These are phyloP conservation scores for Sebastes glaucus DNA, from an alignment of 2,797 vertebrate genomes.

Conservation along the genomic window DNA sequence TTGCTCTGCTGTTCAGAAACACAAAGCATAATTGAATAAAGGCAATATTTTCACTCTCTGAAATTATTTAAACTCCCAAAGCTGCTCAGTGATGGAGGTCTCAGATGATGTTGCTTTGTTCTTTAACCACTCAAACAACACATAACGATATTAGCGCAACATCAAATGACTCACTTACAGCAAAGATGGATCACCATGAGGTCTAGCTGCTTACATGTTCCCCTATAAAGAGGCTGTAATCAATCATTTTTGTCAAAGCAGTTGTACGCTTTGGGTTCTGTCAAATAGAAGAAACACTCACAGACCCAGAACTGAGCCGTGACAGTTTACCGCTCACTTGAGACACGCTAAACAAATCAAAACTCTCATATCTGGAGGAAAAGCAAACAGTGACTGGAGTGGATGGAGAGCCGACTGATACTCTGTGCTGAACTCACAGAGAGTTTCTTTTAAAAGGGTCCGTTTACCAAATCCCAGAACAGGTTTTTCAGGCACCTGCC, in stretches of 20 bases:
- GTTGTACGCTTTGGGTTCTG: constrained; percentile 3
- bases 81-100: constrained; percentile 28
- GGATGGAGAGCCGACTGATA: neutral
- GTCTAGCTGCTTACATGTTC: constrained; percentile 2
- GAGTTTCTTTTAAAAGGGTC: neutral
- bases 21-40: constrained; percentile 46
- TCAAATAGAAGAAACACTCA: constrained; percentile 21
- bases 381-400: neutral
- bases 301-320: neutral
- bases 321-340: constrained; percentile 41
- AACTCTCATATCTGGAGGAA: constrained; percentile 8
- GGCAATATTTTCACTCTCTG: constrained; percentile 25
- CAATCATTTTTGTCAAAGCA: constrained; percentile 36
- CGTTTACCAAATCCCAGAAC: neutral
- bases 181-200: constrained; percentile 46
- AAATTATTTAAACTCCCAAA: constrained; percentile 9
- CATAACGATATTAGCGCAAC: constrained; percentile 30
- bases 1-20: neutral
- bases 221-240: constrained; percentile 28
- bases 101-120: constrained; percentile 35
- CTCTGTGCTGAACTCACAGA: neutral
- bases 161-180: constrained; percentile 26
- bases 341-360: constrained; percentile 39
- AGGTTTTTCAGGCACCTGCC: neutral
- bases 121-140: constrained; percentile 33